Percentiles rank a stretch among this genome's conserved stretches.
Conservation (phyloP, 2,888 invertebrate genomes). For the Piscicola geometra region DNA sequence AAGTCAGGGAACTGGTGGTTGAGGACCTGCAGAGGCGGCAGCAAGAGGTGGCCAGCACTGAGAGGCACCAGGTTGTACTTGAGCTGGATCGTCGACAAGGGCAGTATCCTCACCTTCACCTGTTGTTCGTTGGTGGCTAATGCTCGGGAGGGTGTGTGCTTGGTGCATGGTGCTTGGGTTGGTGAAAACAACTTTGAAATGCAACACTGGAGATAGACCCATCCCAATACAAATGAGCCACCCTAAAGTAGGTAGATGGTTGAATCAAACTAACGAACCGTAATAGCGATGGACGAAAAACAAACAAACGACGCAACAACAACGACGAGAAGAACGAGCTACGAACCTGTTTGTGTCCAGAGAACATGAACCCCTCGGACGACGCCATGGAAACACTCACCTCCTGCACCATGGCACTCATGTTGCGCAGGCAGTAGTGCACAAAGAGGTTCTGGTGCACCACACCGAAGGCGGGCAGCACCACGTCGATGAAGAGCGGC, state of each 20-base stretch:
- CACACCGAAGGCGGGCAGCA: conserved; percentile 69
- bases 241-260: no score
- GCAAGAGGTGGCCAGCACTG: conserved; percentile 68
- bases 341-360: conserved; percentile 82
- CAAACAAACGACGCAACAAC: not conserved
- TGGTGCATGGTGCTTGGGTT: no score
- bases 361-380: conserved; percentile 87
- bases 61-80: conserved; percentile 76
- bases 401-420: conserved; percentile 68
- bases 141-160: no score
- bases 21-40: conserved; percentile 62
- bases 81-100: conserved; percentile 53
- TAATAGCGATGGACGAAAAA: not conserved
- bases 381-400: conserved; percentile 72
- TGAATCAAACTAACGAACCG: no score
- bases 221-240: not conserved
- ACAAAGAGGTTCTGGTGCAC: conserved; percentile 59
- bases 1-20: conserved; percentile 54
- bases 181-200: no score
- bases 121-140: no score
- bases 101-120: conserved; percentile 57
- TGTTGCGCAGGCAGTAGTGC: conserved; percentile 66
- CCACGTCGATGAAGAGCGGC: conserved; percentile 54
- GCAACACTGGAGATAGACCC: no score
- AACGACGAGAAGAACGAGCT: not conserved